These are phyloP conservation scores for Clinocottus analis DNA, from an alignment of 2,113 vertebrate species.

Conservation along the genomic window DNA sequence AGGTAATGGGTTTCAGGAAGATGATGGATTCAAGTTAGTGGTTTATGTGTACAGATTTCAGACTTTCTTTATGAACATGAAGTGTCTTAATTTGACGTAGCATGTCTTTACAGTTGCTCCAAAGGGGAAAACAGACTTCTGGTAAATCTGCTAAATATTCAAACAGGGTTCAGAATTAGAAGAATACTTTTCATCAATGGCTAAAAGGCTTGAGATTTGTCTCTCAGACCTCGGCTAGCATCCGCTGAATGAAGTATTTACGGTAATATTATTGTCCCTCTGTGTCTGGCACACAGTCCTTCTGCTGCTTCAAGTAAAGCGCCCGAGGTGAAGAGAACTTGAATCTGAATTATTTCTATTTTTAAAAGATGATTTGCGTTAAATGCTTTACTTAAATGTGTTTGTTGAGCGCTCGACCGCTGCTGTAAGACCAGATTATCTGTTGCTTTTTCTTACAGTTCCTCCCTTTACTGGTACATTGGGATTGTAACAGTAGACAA, in stretches of 20 bases:
- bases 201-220: background rate
- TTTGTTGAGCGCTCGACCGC: background rate
- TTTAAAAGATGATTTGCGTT: background rate
- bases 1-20: background rate
- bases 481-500: conserved; percentile 27
- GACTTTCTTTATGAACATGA: background rate
- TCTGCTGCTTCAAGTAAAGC: too few species aligned
- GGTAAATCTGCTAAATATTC: background rate
- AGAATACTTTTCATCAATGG: background rate
- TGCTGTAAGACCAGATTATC: background rate
- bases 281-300: background rate
- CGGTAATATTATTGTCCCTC: background rate
- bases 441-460: background rate
- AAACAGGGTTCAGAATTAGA: conserved; percentile 7
- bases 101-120: background rate
- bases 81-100: background rate
- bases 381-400: background rate
- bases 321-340: background rate
- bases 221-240: conserved; percentile 2
- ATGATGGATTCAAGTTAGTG: background rate
- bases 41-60: background rate
- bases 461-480: background rate
- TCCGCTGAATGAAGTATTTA: background rate
- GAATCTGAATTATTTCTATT: background rate
- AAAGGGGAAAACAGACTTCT: background rate